phyloP scores from a whole-genome alignment of 2,797 vertebrate genomes.

The Paguma larvata region DNA sequence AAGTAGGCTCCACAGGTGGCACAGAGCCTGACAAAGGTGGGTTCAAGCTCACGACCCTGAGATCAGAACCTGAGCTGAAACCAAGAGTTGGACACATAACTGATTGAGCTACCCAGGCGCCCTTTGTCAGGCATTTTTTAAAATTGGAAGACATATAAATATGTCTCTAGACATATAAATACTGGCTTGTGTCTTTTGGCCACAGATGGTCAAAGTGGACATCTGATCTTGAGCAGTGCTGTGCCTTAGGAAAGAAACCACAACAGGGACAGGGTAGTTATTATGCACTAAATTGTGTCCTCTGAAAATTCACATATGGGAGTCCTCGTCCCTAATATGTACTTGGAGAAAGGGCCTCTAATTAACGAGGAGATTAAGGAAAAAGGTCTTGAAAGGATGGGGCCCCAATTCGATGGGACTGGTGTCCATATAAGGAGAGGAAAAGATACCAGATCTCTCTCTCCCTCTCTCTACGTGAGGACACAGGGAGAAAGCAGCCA shows the following conservation, averaged over 20 bases:
- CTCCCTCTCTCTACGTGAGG: background rate
- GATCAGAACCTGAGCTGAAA: too few species aligned
- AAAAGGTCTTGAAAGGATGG: too few species aligned
- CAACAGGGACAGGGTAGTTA: background rate
- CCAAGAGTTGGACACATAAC: too few species aligned
- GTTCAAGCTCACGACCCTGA: too few species aligned
- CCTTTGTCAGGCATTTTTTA: background rate
- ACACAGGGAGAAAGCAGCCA: background rate
- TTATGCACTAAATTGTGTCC: background rate
- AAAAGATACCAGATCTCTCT: too few species aligned
- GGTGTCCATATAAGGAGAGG: background rate
- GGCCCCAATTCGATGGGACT: background rate
- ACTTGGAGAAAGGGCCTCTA: background rate
- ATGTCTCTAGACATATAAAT: background rate
- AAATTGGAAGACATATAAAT: background rate
- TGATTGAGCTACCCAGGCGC: too few species aligned
- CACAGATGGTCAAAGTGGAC: background rate
- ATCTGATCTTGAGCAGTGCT: background rate
- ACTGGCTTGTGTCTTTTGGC: background rate
- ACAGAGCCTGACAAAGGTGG: too few species aligned
- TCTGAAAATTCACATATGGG: too few species aligned
- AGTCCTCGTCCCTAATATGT: too few species aligned
- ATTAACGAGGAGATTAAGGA: background rate
- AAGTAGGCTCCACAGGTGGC: too few species aligned
- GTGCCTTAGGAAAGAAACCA: background rate